phyloP scores from a whole-genome alignment of 2,888 invertebrate genomes.

The Strigamia transsilvanica region DNA sequence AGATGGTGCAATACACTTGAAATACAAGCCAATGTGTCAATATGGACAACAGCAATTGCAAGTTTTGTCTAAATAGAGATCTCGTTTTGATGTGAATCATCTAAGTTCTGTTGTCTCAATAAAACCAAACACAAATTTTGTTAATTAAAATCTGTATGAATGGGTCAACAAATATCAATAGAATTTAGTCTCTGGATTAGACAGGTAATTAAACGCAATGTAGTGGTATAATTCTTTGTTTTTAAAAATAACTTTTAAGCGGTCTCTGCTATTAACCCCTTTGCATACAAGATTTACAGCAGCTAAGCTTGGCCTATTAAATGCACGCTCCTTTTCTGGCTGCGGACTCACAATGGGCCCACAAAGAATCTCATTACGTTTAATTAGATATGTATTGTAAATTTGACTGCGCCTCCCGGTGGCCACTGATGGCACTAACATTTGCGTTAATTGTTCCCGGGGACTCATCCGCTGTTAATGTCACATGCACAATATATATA shows the following conservation, averaged over 20 bases:
- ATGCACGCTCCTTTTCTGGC: constrained; percentile 44
- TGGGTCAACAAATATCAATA: constrained; percentile 15
- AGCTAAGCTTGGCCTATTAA: constrained; percentile 44
- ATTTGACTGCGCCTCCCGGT: constrained; percentile 39
- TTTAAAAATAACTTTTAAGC: constrained; percentile 42
- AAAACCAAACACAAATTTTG: neutral
- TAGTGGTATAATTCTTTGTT: constrained; percentile 42
- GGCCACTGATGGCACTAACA: constrained; percentile 42
- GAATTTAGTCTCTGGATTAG: constrained; percentile 19
- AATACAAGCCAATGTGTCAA: constrained; percentile 28
- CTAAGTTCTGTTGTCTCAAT: constrained; percentile 12
- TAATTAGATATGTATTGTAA: constrained; percentile 44
- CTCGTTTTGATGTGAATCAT: neutral
- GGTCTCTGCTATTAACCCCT: constrained; percentile 42
- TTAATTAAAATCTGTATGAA: neutral
- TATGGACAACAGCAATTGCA: constrained; percentile 3
- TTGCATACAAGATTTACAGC: constrained; percentile 42
- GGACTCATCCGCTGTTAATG: constrained; percentile 34
- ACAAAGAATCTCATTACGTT: constrained; percentile 44
- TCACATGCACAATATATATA: constrained; percentile 37
- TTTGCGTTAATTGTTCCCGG: constrained; percentile 40
- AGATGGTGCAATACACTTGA: constrained; percentile 37
- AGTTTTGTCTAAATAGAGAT: constrained; percentile 34
- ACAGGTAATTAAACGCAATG: constrained; percentile 38
- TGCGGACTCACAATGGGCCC: constrained; percentile 42